phyloP scores from a whole-genome alignment of 2,888 invertebrate genomes.

The Cosmia pyralina region DNA sequence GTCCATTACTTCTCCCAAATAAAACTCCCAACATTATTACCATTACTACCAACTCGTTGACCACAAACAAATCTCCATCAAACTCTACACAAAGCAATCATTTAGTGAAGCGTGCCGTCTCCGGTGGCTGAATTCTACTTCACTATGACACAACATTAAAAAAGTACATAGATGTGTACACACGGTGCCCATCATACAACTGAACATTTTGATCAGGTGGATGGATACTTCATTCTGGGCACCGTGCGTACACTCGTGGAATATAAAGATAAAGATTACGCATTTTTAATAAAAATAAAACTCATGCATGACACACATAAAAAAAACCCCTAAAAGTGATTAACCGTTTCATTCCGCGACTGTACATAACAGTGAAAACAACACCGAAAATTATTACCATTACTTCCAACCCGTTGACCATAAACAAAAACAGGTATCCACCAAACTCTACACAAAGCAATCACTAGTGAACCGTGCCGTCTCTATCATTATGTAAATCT shows the following conservation, averaged over 20 bases:
- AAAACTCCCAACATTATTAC: not conserved
- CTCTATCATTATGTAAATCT: slow-evolving; percentile 65
- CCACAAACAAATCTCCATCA: slow-evolving; percentile 47
- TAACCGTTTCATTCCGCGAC: not conserved
- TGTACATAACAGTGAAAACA: not conserved
- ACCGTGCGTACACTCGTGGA: too few relatives aligned
- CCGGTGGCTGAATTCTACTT: too few relatives aligned
- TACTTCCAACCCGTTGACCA: slow-evolving; percentile 38
- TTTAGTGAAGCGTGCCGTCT: slow-evolving; percentile 22
- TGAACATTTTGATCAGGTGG: too few relatives aligned
- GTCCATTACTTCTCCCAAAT: too few relatives aligned
- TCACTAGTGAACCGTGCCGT: slow-evolving; percentile 27
- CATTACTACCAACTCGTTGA: slow-evolving; percentile 37
- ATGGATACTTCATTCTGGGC: too few relatives aligned
- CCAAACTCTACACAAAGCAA: slow-evolving; percentile 51
- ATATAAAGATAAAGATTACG: not conserved
- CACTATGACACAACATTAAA: slow-evolving; percentile 90
- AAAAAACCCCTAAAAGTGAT: too few relatives aligned
- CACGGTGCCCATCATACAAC: too few relatives aligned
- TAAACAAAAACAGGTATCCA: slow-evolving; percentile 46
- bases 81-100: slow-evolving; percentile 50
- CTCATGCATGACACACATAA: too few relatives aligned
- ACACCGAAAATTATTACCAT: slow-evolving; percentile 20
- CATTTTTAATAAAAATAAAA: too few relatives aligned
- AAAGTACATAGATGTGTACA: too few relatives aligned